phyloP scores from a whole-genome alignment of 2,113 vertebrate genomes.

The Petrocephalus zakoni region DNA sequence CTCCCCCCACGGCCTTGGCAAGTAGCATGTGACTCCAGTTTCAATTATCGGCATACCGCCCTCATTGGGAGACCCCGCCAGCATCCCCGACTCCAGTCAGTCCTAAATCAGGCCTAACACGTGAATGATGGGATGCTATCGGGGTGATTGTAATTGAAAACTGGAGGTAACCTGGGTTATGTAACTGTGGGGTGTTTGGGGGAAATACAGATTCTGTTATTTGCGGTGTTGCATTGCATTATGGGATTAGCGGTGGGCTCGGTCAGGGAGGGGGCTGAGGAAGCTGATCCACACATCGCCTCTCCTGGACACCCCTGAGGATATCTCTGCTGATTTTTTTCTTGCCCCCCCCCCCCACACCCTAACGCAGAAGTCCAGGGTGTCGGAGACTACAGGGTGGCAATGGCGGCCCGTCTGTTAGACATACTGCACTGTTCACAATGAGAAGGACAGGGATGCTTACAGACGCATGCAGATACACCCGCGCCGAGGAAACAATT shows the following conservation, averaged over 20 bases:
- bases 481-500: slow-evolving; percentile 59
- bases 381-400: not conserved
- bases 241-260: not conserved
- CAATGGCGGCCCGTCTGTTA: not conserved
- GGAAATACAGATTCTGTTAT: not conserved
- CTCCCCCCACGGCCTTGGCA: not conserved
- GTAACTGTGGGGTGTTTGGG: not conserved
- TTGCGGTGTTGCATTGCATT: not conserved
- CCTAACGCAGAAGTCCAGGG: not conserved
- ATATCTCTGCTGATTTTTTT: not conserved
- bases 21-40: not conserved
- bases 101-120: not conserved
- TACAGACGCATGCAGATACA: not conserved
- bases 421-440: not conserved
- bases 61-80: not conserved
- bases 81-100: not conserved
- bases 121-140: not conserved
- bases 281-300: not conserved
- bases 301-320: not conserved
- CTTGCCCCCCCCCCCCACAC: not conserved
- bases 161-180: not conserved
- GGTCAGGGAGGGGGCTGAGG: not conserved
- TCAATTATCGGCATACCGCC: not conserved
- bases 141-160: not conserved
- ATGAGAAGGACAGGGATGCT: not conserved